Evolutionary conservation across 2,113 vertebrate species (phyloP), one percentile per base, ranked within the genome.

Genomic region (Ictidomys tridecemlineatus): DNA sequence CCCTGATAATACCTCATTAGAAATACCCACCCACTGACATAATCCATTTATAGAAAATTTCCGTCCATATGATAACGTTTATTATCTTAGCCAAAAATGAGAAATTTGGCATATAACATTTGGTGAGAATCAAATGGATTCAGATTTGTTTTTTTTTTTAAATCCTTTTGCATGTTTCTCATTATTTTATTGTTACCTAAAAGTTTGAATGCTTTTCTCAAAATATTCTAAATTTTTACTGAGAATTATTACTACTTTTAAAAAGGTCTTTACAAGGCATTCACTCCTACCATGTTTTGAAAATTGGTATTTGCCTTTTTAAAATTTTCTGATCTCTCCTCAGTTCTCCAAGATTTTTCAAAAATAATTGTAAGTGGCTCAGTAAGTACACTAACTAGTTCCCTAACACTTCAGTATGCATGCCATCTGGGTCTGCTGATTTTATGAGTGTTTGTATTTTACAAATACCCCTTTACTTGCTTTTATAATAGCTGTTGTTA

Each of bases 321-420:
- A 53, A 97, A 92, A 90, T 97, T 96, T 97, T 97, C 94, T 97
- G 94, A 97, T 97, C 94, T 97, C 96, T 97, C 95, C 97, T 97
- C 91, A 97, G 91, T 98, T 96, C 94, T 97, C 82, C 94, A 97
- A 94, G 97, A 96, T 96, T 97, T 97, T 97, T 96, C 77, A 96
- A 93, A 97, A 96, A 94, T 97, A 95, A 97, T 97, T 97, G 85
- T 97, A 94, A 98, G 92, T 95, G 94, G 20, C 82, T 95, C 93
- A 96, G 96, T 97, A 96, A 98, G 95, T 97, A 95, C 85, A 56
- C 92, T 82, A 88, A 95, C 85, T 97, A 89, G 85, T 96, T 96
- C 91, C 82, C 94, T 88, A 65, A 91, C 56, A 95, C 77, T 65
- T 93, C 85, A 91, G 90, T 96, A 58, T 96, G 88, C 90, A 90